Evolutionary conservation across 2,888 invertebrate genomes (phyloP).

Genomic region (Chrysotoxum bicinctum): DNA sequence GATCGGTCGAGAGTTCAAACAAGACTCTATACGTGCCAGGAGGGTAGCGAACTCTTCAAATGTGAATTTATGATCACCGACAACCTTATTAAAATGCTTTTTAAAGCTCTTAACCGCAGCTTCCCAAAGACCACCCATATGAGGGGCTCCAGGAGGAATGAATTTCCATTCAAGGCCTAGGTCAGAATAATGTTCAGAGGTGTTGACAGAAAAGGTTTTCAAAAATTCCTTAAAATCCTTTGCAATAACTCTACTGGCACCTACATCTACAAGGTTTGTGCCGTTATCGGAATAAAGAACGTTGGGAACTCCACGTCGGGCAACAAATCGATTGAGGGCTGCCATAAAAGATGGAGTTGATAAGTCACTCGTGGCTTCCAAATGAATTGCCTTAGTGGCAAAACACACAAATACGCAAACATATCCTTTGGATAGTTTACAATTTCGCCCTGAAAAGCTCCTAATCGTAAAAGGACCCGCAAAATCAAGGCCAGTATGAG

Average conservation of each 20-base stretch:
- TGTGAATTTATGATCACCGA: conserved; percentile 22
- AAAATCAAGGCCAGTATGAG: neutral
- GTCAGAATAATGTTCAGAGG: neutral
- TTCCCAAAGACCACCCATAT: neutral
- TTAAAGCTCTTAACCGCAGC: neutral
- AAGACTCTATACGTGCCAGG: conserved; percentile 14
- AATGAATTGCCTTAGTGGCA: conserved; percentile 30
- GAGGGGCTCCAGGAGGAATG: too few relatives aligned
- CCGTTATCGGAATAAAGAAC: conserved; percentile 27
- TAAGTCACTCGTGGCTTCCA: conserved; percentile 22
- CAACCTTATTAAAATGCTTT: conserved; percentile 15
- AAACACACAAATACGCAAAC: conserved; percentile 11
- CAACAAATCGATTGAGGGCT: conserved; percentile 14
- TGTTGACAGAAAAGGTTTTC: neutral
- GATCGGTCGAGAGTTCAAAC: conserved; percentile 25
- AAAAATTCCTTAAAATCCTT: neutral
- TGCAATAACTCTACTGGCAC: neutral
- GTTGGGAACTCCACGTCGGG: conserved; percentile 3
- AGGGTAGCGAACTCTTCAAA: conserved; percentile 22
- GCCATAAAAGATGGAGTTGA: conserved; percentile 32
- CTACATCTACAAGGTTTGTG: conserved; percentile 36
- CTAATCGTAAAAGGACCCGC: neutral
- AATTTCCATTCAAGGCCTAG: neutral
- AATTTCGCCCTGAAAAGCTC: neutral
- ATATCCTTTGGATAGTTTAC: neutral